Base-by-base conservation (phyloP, 1,140 invertebrate genomes). In the Oreohelix idahoensis region DNA sequence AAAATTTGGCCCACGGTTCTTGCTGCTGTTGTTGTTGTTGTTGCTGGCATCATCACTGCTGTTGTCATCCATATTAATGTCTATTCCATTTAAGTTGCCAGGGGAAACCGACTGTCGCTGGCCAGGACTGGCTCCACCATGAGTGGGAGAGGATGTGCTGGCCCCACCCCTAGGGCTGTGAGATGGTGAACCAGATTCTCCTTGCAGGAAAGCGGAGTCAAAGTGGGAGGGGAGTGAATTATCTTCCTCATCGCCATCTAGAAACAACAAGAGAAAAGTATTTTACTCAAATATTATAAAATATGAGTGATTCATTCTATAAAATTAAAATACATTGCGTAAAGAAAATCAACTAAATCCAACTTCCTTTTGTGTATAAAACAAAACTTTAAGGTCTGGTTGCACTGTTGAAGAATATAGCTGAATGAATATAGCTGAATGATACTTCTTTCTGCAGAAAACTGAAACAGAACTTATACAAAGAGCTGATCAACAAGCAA, bases 181-280 rank as follows among this genome's bases (percentile, higher is more conserved):
- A 32, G 70, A 74, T 11, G 80, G 80, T 23, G 80, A 82, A 26
- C 70, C 80, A 17, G 49, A n/a, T 23, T 74, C 71, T 32, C 69
- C 66, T 38, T 71, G 63, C 26, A 81, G 39, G 79, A 81, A 81
- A 32, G 51, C 1, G 29, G 77, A 79, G 29, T 79, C 77, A 69
- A 39, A 79, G 4, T 81, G 36, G 29, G 51, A 51, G 2, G 39
- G 39, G 20, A 29, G 39, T 35, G 70, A 53, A 49, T 73, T 75
- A 70, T 82, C 80, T 11, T 70, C 80, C n/a, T 74, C 80, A 51
- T 82, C 80, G 58, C 80, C 80, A 70, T 82, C 80, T 82, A 71
- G 38, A 51, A 49, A n/a, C 8, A 53, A 35, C 39, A 15, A 49
- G 35, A 76, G n/a, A n/a, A n/a, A n/a, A n/a, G n/a, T n/a, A n/a